Evolutionary conservation across 2,113 vertebrate species (phyloP).

Genomic region (Colius striatus): DNA sequence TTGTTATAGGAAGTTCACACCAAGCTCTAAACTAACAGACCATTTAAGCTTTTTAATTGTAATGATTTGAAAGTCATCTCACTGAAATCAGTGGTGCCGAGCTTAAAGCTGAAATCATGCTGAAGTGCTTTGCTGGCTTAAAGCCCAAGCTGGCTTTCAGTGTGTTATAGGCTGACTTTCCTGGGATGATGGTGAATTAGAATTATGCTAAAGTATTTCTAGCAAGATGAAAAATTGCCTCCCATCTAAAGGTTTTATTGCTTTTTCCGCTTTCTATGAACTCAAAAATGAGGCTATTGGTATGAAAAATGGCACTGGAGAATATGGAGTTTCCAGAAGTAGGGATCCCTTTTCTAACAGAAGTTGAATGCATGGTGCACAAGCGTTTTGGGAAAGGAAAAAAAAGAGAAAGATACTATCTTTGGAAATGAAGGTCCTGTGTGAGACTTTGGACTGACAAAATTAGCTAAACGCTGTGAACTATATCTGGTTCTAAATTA

Average conservation of each 20-base stretch:
- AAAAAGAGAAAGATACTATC: not conserved
- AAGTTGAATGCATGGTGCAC: not conserved
- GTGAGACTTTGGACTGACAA: not conserved
- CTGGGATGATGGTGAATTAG: slow-evolving; percentile 44
- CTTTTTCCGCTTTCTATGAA: slow-evolving; percentile 53
- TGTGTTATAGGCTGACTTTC: slow-evolving; percentile 31
- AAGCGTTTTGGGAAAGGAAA: not conserved
- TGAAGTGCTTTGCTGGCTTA: slow-evolving; percentile 62
- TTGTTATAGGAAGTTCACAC: not conserved
- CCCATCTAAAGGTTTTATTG: slow-evolving; percentile 46
- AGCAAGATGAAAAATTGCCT: slow-evolving; percentile 60
- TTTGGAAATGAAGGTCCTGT: not conserved
- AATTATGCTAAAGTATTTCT: slow-evolving; percentile 47
- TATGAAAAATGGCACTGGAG: slow-evolving; percentile 40
- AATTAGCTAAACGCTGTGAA: not conserved
- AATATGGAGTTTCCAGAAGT: slow-evolving; percentile 35
- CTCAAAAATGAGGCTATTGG: slow-evolving; percentile 22
- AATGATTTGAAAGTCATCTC: not conserved
- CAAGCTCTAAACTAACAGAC: not conserved
- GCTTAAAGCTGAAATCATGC: slow-evolving; percentile 40
- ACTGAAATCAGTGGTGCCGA: not conserved
- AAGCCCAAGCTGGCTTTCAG: slow-evolving; percentile 46
- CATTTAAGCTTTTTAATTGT: slow-evolving; percentile 26
- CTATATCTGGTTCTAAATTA: not conserved
- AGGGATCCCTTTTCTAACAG: not conserved